Evolutionary conservation across 2,888 invertebrate species (phyloP).

Genomic region (Cryptocephalus primarius): DNA sequence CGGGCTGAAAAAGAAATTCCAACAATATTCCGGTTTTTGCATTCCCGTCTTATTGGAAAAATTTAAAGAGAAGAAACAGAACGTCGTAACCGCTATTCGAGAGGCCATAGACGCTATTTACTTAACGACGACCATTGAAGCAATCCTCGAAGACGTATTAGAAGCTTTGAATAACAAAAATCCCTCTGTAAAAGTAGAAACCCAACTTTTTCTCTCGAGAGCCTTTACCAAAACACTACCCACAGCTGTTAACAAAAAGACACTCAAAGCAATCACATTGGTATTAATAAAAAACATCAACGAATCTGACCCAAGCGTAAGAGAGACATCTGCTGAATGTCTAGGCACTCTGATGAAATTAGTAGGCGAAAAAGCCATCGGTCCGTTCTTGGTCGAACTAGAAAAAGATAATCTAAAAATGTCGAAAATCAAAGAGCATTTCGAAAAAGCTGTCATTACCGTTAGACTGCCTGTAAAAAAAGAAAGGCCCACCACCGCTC

Average conservation of each 20-base stretch:
- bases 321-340: slow-evolving; percentile 88
- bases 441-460: slow-evolving; percentile 82
- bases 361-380: slow-evolving; percentile 83
- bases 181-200: slow-evolving; percentile 81
- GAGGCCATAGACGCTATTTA: slow-evolving; percentile 89
- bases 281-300: slow-evolving; percentile 69
- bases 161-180: slow-evolving; percentile 86
- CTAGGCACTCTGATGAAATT: slow-evolving; percentile 89
- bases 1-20: slow-evolving; percentile 81
- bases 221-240: slow-evolving; percentile 75
- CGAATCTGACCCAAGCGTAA: slow-evolving; percentile 77
- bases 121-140: slow-evolving; percentile 67
- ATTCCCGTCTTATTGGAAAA: slow-evolving; percentile 79
- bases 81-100: slow-evolving; percentile 74
- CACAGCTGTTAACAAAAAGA: slow-evolving; percentile 75
- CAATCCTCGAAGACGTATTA: slow-evolving; percentile 74
- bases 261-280: slow-evolving; percentile 70
- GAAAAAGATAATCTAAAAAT: slow-evolving; percentile 87
- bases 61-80: slow-evolving; percentile 93
- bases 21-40: slow-evolving; percentile 68
- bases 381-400: slow-evolving; percentile 76
- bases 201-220: slow-evolving; percentile 71
- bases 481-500: slow-evolving; percentile 43
- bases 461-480: slow-evolving; percentile 60
- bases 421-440: slow-evolving; percentile 87